Conservation (phyloP, 2,797 vertebrate genomes). For the Hephaestus fuliginosus region DNA sequence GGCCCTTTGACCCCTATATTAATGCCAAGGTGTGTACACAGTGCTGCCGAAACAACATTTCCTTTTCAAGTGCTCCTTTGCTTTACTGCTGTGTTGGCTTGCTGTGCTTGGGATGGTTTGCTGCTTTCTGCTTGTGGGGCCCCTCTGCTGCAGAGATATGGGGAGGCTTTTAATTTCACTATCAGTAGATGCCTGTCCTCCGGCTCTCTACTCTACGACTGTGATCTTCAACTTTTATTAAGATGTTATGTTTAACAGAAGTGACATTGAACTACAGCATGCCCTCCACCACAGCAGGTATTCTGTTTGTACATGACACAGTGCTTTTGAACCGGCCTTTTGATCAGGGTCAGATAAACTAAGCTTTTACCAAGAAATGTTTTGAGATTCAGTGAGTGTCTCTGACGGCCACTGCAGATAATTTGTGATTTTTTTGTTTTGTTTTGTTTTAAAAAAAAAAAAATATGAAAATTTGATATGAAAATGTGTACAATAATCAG, state of each 20-base stretch:
- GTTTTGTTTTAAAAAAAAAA: not conserved
- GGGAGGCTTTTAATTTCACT: slow-evolving; percentile 50
- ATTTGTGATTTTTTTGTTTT: slow-evolving; percentile 1
- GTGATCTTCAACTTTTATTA: slow-evolving; percentile 11
- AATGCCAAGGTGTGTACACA: slow-evolving; percentile 99
- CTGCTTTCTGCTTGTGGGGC: slow-evolving; percentile 51
- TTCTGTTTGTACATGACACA: slow-evolving; percentile 9
- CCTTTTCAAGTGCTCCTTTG: slow-evolving; percentile 60
- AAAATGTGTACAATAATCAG: not conserved
- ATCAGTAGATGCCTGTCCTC: slow-evolving; percentile 27
- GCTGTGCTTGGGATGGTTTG: slow-evolving; percentile 58
- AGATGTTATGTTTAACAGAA: slow-evolving; percentile 11
- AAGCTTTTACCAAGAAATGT: not conserved
- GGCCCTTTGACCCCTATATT: slow-evolving; percentile 99
- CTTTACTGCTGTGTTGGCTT: slow-evolving; percentile 66
- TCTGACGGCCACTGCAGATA: not conserved
- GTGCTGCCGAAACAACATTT: slow-evolving; percentile 67
- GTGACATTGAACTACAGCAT: not conserved
- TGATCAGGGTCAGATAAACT: not conserved
- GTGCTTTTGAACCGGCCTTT: not conserved
- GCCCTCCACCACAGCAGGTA: not conserved
- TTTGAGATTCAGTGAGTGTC: not conserved
- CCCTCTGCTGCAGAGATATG: slow-evolving; percentile 41
- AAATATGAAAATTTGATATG: not conserved
- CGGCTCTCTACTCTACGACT: slow-evolving; percentile 37